Percentiles rank a stretch among this genome's conserved stretches.
phyloP scores from a whole-genome alignment of 2,113 vertebrate genomes.

The Phrynosoma platyrhinos region DNA sequence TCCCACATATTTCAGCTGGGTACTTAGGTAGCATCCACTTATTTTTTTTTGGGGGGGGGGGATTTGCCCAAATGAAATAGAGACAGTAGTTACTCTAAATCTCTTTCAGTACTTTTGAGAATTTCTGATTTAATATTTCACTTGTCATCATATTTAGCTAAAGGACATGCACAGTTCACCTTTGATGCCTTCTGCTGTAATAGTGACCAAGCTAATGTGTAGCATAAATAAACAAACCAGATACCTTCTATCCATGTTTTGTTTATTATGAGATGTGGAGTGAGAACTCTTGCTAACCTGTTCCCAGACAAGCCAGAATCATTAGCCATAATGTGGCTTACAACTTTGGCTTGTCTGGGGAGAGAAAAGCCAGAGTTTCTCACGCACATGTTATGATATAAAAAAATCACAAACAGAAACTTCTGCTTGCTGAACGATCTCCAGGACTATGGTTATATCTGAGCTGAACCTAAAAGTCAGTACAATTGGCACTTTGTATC shows the following conservation, averaged over 20 bases:
- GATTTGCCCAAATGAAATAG: not conserved
- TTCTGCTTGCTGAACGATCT: not conserved
- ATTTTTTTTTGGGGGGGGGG: not conserved
- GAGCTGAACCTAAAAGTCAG: no score
- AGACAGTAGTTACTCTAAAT: not conserved
- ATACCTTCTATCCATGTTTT: not conserved
- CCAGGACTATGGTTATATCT: no score
- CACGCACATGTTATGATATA: not conserved
- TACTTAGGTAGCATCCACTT: not conserved
- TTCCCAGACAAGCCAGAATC: not conserved
- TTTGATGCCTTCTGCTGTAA: not conserved
- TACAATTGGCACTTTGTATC: no score
- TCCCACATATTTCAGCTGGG: not conserved
- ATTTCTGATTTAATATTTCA: conserved; percentile 15
- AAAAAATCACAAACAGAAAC: not conserved
- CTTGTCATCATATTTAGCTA: not conserved
- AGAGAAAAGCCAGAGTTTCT: not conserved
- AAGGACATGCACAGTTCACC: not conserved
- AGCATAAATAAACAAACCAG: not conserved
- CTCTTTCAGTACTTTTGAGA: conserved; percentile 16
- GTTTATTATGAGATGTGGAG: not conserved
- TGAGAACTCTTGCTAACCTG: not conserved
- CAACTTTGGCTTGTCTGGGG: not conserved
- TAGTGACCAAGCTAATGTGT: not conserved
- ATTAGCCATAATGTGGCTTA: not conserved